A percentile compares a stretch with the other conserved stretches of the same genome.
Evolutionary conservation across 1,140 invertebrate species (phyloP).

Genomic region (Telenomus remus): DNA sequence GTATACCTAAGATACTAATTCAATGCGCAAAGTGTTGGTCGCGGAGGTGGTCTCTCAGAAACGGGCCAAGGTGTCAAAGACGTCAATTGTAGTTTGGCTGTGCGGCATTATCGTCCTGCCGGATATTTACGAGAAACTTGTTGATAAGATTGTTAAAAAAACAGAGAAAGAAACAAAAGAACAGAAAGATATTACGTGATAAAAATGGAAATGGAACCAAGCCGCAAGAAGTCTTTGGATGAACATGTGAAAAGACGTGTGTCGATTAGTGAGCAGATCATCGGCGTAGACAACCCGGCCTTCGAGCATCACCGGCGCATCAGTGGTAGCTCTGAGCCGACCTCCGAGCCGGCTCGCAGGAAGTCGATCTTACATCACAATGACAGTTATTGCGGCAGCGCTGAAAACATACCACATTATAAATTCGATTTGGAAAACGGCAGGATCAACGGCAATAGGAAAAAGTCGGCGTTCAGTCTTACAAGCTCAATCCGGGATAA

Average conservation of each 20-base stretch:
- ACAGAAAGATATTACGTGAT: neutral
- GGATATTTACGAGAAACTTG: conserved; percentile 46
- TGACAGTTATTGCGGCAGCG: conserved; percentile 63
- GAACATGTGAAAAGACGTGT: conserved; percentile 67
- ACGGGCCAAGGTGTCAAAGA: conserved; percentile 66
- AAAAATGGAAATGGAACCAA: conserved; percentile 61
- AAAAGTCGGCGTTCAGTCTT: conserved; percentile 72
- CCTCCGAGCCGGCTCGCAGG: conserved; percentile 64
- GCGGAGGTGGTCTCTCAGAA: conserved; percentile 45
- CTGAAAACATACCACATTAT: conserved; percentile 70
- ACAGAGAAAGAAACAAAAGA: conserved; percentile 7
- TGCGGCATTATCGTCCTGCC: conserved; percentile 47
- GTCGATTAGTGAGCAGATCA: conserved; percentile 70
- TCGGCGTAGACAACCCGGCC: conserved; percentile 69
- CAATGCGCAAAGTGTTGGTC: conserved; percentile 53
- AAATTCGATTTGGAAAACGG: conserved; percentile 71
- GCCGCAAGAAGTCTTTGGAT: conserved; percentile 51
- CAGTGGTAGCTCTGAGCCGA: conserved; percentile 68
- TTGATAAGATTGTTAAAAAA: neutral
- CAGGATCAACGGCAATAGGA: conserved; percentile 66
- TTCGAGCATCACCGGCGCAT: conserved; percentile 71
- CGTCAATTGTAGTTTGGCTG: conserved; percentile 55
- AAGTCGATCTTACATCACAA: conserved; percentile 71
- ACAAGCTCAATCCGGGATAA: conserved; percentile 74
- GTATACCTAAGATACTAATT: conserved; percentile 48